These are phyloP conservation scores for Taxidea taxus DNA, from an alignment of 2,113 vertebrate species.

Conservation along the genomic window DNA sequence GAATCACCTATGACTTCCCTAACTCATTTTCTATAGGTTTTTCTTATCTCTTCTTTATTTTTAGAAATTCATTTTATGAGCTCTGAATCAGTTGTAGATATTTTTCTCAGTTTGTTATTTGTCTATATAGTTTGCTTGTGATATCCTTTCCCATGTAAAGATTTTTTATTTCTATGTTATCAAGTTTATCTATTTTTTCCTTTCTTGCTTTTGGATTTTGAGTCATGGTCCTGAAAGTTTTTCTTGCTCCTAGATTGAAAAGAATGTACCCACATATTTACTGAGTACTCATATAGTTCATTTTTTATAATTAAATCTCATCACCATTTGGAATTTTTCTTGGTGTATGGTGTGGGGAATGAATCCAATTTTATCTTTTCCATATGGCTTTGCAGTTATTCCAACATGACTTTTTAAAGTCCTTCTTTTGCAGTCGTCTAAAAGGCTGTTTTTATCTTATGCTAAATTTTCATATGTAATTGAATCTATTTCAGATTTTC, in stretches of 20 bases:
- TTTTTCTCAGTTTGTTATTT: slow-evolving; percentile 3
- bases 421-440: not conserved
- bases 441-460: slow-evolving; percentile 31
- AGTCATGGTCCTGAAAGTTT: not conserved
- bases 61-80: not conserved
- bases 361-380: slow-evolving; percentile 20
- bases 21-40: not conserved
- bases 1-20: not conserved
- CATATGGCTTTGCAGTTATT: slow-evolving; percentile 14
- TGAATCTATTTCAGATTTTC: slow-evolving; percentile 1
- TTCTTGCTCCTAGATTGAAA: not conserved
- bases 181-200: not conserved
- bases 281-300: not conserved
- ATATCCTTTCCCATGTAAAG: not conserved
- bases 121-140: not conserved
- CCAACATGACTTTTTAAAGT: not conserved
- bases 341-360: not conserved
- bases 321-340: not conserved
- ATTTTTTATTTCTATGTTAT: slow-evolving; percentile 21
- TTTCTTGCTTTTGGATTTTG: not conserved
- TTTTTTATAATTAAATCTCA: slow-evolving; percentile 32
- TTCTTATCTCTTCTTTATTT: not conserved
- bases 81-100: not conserved
- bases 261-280: not conserved
- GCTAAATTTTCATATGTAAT: slow-evolving; percentile 3